Evolutionary conservation across 2,797 vertebrate species (phyloP), one percentile per base, ranked within the genome.

Genomic region (Sphenopsis melanotis): DNA sequence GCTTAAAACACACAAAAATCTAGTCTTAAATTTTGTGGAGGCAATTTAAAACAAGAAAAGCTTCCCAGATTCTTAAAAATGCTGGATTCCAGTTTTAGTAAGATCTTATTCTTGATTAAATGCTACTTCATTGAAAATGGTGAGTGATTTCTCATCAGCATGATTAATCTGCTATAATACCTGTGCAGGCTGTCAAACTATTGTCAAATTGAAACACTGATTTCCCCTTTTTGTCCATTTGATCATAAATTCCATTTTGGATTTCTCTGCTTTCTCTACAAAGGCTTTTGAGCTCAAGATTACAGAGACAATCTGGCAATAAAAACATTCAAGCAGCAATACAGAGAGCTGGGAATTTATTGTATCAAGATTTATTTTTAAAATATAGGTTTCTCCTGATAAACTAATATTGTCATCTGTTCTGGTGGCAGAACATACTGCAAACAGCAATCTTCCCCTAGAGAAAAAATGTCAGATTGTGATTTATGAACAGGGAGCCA

Each of bases 331-430:
- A 91, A 83, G 89, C 87, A 87, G 53, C 55, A 89, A 77, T 59
- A 92, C 50, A 87, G 93, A 87, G 87, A 90, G 74, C 59, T 79
- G 64, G 44, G 64, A 95, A 96, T 92, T 94, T 96, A 95, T 94
- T 93, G 70, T 84, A 93, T 93, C 75, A 90, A 87, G 89, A 90
- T 95, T 95, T 96, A 94, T 78, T 95, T 94, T 94, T 95, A 94
- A 97, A 96, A 96, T 95, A 94, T 41, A 87, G 55, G 74, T 91
- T 92, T 95, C 91, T 95, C 59, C 81, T 84, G 92, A 93, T 95
- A 97, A 96, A 97, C 95, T 95, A 96, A 97, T 95, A 95, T 84
- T 95, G 93, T 97, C 97, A 95, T 97, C 85, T 93, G 91, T 96
- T 96, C 95, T 97, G 89, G 96, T 94, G 80, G 89, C 89, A 90